Percentiles rank a stretch among this genome's conserved stretches.
These are phyloP conservation scores for Pteropus alecto DNA, from an alignment of 2,113 vertebrate species.

Conservation along the genomic window DNA sequence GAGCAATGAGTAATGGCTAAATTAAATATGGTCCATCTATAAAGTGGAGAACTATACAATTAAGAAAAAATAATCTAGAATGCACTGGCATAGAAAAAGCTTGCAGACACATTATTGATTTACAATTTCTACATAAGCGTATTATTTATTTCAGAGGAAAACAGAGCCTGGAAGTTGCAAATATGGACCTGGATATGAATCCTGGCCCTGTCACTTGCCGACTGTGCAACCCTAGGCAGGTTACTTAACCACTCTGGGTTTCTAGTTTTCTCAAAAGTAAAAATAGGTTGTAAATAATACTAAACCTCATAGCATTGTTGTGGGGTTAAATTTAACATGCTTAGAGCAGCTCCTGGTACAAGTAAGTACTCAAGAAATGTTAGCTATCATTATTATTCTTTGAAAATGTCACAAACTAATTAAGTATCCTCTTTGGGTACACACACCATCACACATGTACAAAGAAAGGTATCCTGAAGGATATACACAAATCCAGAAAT, in stretches of 20 bases:
- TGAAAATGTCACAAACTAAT: not conserved
- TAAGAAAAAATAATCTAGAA: not conserved
- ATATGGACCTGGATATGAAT: not conserved
- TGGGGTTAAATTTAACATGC: not conserved
- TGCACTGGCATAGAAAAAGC: not conserved
- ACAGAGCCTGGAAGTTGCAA: not conserved
- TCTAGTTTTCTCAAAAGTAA: not conserved
- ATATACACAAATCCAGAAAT: not conserved
- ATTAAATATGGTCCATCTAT: not conserved
- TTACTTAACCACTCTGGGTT: not conserved
- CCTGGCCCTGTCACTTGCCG: not conserved
- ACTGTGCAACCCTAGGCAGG: not conserved
- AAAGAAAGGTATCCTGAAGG: not conserved
- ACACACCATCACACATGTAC: not conserved
- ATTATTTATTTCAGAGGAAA: not conserved
- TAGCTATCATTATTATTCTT: not conserved
- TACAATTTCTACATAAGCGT: not conserved
- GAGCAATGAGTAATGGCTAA: not conserved
- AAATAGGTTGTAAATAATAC: not conserved
- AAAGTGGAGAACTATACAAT: not conserved
- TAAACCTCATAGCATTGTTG: not conserved
- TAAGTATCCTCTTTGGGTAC: not conserved
- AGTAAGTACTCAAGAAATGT: not conserved
- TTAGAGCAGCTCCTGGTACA: not conserved
- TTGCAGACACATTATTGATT: not conserved